Percentiles rank a stretch among this genome's conserved stretches.
phyloP scores from a whole-genome alignment of 2,888 invertebrate genomes.

The Troides aeacus region DNA sequence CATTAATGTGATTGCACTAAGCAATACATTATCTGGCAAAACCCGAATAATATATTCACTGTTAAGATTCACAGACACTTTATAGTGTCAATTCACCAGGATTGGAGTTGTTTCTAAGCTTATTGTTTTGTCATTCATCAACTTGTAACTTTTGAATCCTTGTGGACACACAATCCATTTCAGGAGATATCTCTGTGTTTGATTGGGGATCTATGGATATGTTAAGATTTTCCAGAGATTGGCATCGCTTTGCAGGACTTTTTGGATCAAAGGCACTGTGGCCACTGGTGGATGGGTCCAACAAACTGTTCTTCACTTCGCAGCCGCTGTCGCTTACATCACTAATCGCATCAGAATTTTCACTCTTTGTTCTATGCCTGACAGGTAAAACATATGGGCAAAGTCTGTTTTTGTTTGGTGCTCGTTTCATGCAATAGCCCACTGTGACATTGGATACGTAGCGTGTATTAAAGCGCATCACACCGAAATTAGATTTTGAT shows the following conservation, averaged over 20 bases:
- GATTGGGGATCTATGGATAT: constrained; percentile 61
- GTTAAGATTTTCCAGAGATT: constrained; percentile 81
- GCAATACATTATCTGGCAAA: constrained; percentile 59
- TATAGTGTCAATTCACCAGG: constrained; percentile 39
- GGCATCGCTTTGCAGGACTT: constrained; percentile 78
- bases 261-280: constrained; percentile 52
- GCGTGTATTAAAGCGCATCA: constrained; percentile 80
- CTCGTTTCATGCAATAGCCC: constrained; percentile 79
- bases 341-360: constrained; percentile 79
- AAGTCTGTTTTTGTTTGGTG: constrained; percentile 77
- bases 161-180: constrained; percentile 82
- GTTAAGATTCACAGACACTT: constrained; percentile 28
- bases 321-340: constrained; percentile 57
- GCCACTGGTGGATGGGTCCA: constrained; percentile 70
- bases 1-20: constrained; percentile 61
- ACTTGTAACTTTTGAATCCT: constrained; percentile 82
- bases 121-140: constrained; percentile 71
- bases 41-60: constrained; percentile 30
- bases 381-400: constrained; percentile 81
- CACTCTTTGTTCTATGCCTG: constrained; percentile 81
- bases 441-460: constrained; percentile 83
- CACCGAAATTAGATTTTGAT: constrained; percentile 67
- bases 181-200: constrained; percentile 65
- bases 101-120: constrained; percentile 36
- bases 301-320: constrained; percentile 58